phyloP scores from a whole-genome alignment of 1,140 invertebrate species.

The Orchesella cincta region DNA sequence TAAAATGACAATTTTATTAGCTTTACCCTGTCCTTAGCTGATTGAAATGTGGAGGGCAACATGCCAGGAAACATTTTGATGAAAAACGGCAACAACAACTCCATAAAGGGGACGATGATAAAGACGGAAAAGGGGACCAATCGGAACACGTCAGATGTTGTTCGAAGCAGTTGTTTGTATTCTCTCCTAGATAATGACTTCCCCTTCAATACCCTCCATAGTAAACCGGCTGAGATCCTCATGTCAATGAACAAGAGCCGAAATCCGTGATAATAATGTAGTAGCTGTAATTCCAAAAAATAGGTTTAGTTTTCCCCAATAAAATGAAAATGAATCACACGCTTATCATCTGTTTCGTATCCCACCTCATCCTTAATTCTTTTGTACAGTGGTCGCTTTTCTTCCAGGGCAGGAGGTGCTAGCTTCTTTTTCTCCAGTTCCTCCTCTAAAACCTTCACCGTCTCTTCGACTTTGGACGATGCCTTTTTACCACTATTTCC shows the following conservation, averaged over 20 bases:
- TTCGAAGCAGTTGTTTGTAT: slow-evolving; percentile 84
- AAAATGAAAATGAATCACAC: not conserved
- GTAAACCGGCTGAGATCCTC: slow-evolving; percentile 76
- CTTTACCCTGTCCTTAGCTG: slow-evolving; percentile 75
- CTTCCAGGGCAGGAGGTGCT: slow-evolving; percentile 55
- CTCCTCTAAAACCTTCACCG: slow-evolving; percentile 79
- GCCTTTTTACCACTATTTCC: slow-evolving; percentile 60
- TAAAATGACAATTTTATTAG: no score
- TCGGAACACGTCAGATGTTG: slow-evolving; percentile 93
- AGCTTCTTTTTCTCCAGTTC: slow-evolving; percentile 68
- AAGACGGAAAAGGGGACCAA: slow-evolving; percentile 97
- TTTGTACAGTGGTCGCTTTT: slow-evolving; percentile 70
- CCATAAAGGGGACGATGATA: slow-evolving; percentile 97
- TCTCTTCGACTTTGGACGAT: slow-evolving; percentile 87
- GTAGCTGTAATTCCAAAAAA: slow-evolving; percentile 38
- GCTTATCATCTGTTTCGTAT: not conserved
- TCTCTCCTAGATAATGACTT: slow-evolving; percentile 84
- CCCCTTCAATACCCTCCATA: slow-evolving; percentile 82
- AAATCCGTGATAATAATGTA: slow-evolving; percentile 98
- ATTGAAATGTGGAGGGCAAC: slow-evolving; percentile 97
- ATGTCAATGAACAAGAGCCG: slow-evolving; percentile 89
- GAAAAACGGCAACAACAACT: slow-evolving; percentile 88
- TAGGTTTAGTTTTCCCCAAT: no score
- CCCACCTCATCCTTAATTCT: slow-evolving; percentile 76
- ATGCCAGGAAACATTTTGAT: slow-evolving; percentile 97